phyloP scores from a whole-genome alignment of 2,797 vertebrate species.

The Kryptopterus vitreolus region DNA sequence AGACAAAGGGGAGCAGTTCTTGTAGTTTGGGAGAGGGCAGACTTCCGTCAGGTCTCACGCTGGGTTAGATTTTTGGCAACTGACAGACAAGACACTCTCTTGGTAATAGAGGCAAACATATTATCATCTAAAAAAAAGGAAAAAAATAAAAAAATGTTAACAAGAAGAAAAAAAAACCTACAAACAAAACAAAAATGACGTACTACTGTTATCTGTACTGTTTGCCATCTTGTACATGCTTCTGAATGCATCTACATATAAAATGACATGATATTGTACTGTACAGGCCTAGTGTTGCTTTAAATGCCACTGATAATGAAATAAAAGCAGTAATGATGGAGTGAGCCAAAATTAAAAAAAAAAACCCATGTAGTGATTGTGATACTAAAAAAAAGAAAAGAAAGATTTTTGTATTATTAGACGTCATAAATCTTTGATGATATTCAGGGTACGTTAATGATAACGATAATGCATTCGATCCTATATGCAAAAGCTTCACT shows the following conservation, averaged over 20 bases:
- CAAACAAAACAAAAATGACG: too few species aligned
- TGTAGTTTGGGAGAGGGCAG: conserved; percentile 78
- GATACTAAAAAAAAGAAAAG: neutral
- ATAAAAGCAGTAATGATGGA: conserved; percentile 48
- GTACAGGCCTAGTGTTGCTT: conserved; percentile 58
- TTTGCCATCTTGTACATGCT: conserved; percentile 32
- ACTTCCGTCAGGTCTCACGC: conserved; percentile 71
- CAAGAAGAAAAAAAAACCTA: neutral
- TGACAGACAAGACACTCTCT: conserved; percentile 73
- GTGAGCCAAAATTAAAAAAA: conserved; percentile 62
- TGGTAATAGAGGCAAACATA: conserved; percentile 59
- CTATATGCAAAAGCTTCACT: conserved; percentile 50
- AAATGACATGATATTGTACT: conserved; percentile 64
- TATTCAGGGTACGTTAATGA: conserved; percentile 57
- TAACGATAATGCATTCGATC: conserved; percentile 38
- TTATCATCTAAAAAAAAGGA: conserved; percentile 12
- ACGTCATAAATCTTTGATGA: conserved; percentile 42
- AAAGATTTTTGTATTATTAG: conserved; percentile 1
- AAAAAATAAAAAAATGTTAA: conserved; percentile 34
- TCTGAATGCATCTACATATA: conserved; percentile 31
- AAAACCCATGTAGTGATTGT: neutral
- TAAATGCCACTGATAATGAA: conserved; percentile 6
- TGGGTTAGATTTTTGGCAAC: conserved; percentile 78
- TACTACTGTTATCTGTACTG: conserved; percentile 43
- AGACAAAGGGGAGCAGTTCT: conserved; percentile 88